These are phyloP conservation scores for Montipora capitata DNA, from an alignment of 92 coral and sea anemone genomes.

Conservation along the genomic window DNA sequence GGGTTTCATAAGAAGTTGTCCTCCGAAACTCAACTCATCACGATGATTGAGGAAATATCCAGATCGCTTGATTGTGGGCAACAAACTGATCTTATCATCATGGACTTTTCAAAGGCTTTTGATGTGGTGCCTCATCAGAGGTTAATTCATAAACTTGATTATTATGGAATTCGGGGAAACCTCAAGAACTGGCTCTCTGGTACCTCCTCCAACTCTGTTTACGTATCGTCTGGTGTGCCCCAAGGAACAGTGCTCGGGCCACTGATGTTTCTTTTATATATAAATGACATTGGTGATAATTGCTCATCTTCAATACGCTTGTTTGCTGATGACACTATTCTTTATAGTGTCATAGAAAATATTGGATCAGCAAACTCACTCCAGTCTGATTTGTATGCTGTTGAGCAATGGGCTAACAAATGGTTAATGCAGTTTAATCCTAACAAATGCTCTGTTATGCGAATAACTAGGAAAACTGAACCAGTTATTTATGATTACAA, in stretches of 20 bases:
- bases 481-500: not conserved
- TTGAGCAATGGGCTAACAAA: not conserved
- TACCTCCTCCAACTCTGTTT: constrained; percentile 6
- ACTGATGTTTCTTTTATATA: not conserved
- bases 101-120: constrained; percentile 52
- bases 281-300: not conserved
- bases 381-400: not conserved
- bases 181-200: constrained; percentile 16
- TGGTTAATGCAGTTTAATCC: too few species aligned
- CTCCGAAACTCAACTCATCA: constrained; percentile 46
- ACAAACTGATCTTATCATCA: constrained; percentile 48
- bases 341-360: not conserved
- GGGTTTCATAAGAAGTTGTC: too few species aligned
- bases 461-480: not conserved
- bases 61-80: constrained; percentile 19
- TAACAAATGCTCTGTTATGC: not conserved
- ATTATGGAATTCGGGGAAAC: constrained; percentile 51
- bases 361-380: not conserved
- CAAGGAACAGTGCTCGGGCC: constrained; percentile 46
- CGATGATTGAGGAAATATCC: constrained; percentile 32
- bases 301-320: not conserved
- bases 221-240: constrained; percentile 42
- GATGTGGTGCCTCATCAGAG: constrained; percentile 45
- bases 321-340: constrained; percentile 1
- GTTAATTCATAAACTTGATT: constrained; percentile 14